A percentile compares a stretch with the other conserved stretches of the same genome.
phyloP scores from a whole-genome alignment of 2,113 vertebrate genomes.

The Fregata magnificens region DNA sequence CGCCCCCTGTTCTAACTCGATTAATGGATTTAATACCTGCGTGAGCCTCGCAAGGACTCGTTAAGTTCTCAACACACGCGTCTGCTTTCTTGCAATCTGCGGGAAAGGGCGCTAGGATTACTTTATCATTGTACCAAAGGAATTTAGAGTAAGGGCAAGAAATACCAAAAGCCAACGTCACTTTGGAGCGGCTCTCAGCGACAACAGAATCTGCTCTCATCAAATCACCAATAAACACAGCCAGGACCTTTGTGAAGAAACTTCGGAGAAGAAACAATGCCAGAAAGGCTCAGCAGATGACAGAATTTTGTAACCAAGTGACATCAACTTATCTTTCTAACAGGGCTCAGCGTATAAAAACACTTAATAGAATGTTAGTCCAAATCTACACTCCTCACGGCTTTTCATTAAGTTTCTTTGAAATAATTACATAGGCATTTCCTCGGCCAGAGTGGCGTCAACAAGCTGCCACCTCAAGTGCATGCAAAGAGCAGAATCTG shows the following conservation, averaged over 20 bases:
- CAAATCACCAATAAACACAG: background rate
- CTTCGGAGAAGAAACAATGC: background rate
- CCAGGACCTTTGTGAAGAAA: background rate
- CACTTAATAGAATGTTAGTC: background rate
- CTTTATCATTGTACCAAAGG: background rate
- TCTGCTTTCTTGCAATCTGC: background rate
- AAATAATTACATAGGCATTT: background rate
- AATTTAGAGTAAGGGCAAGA: background rate
- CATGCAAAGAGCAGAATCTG: background rate
- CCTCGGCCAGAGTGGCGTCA: background rate
- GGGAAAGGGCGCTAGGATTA: background rate
- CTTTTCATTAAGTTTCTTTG: conserved; percentile 46
- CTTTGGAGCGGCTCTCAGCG: background rate
- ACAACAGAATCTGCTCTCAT: background rate
- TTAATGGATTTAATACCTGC: background rate
- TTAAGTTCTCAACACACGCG: rapidly evolving
- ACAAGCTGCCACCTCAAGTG: background rate
- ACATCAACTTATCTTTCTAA: conserved; percentile 9
- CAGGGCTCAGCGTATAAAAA: background rate
- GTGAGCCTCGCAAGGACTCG: background rate
- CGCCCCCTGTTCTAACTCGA: background rate
- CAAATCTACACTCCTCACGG: background rate
- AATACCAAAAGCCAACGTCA: background rate
- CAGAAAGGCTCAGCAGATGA: background rate
- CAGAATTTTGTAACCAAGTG: background rate